A percentile compares a stretch with the other conserved stretches of the same genome.
These are phyloP conservation scores for Mellilla xanthometata DNA, from an alignment of 2,888 invertebrate species.

Conservation along the genomic window DNA sequence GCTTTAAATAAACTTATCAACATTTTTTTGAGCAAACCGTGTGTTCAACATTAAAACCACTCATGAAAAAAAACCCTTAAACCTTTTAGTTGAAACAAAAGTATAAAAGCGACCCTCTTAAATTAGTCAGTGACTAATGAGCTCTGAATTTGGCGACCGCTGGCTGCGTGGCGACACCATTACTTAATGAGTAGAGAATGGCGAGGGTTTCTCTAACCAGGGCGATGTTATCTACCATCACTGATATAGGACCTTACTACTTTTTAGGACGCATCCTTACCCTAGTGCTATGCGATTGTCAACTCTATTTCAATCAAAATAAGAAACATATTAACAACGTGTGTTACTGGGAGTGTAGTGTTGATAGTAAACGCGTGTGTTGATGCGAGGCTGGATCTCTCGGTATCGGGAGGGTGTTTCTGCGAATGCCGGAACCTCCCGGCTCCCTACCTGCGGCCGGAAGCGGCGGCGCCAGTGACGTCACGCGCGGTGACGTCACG, in stretches of 20 bases:
- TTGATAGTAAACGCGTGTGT: no score
- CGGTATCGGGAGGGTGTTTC: slow-evolving; percentile 12
- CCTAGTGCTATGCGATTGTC: no score
- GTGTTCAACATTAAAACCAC: background rate
- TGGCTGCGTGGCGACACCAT: slow-evolving; percentile 22
- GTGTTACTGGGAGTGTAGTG: no score
- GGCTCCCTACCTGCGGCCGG: slow-evolving; percentile 21
- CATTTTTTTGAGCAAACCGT: no score
- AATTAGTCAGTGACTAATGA: slow-evolving; percentile 25
- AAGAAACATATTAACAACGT: no score
- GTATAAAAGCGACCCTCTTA: slow-evolving; percentile 6
- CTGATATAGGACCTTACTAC: no score
- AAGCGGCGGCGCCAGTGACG: slow-evolving; percentile 27
- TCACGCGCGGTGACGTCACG: slow-evolving; percentile 28
- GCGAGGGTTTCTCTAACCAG: slow-evolving; percentile 1
- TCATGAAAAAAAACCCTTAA: background rate
- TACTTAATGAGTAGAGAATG: slow-evolving; percentile 22
- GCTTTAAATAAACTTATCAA: no score
- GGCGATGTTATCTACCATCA: background rate
- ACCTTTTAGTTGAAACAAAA: slow-evolving; percentile 1
- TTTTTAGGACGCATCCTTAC: no score
- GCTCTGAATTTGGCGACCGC: slow-evolving; percentile 16
- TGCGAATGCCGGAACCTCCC: slow-evolving; percentile 21
- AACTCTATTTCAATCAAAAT: no score
- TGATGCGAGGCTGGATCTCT: background rate